phyloP scores from a whole-genome alignment of 2,888 invertebrate genomes.

The Toxonevra muliebris region DNA sequence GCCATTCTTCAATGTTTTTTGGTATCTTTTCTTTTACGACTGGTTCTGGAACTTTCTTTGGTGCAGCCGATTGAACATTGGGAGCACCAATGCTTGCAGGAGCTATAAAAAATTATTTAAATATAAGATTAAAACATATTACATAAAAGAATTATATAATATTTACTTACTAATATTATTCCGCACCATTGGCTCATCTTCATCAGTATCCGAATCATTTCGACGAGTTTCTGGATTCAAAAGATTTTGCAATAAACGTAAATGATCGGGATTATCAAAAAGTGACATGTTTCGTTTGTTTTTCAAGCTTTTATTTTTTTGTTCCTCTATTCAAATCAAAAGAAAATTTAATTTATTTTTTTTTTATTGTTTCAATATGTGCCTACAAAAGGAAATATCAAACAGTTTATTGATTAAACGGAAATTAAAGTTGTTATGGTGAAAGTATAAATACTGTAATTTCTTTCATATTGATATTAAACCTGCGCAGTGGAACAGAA shows the following conservation, averaged over 20 bases:
- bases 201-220: conserved; percentile 58
- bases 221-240: conserved; percentile 48
- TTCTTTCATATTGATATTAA: no score
- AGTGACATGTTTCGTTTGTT: conserved; percentile 51
- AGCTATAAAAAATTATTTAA: conserved; percentile 52
- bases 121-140: background rate
- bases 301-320: background rate
- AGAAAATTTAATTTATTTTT: no score
- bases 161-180: conserved; percentile 49
- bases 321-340: background rate
- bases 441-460: no score
- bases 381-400: no score
- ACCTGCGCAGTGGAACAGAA: no score
- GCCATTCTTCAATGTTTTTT: conserved; percentile 59
- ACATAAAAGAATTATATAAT: background rate
- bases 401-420: no score
- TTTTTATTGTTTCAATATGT: no score
- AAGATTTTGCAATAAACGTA: conserved; percentile 53
- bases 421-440: no score
- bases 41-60: conserved; percentile 26
- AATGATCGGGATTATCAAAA: conserved; percentile 57
- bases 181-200: conserved; percentile 46
- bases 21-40: conserved; percentile 38
- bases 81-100: conserved; percentile 65
- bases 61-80: conserved; percentile 11